These are phyloP conservation scores for Porphyrio hochstetteri DNA, from an alignment of 2,113 vertebrate species.

Conservation along the genomic window DNA sequence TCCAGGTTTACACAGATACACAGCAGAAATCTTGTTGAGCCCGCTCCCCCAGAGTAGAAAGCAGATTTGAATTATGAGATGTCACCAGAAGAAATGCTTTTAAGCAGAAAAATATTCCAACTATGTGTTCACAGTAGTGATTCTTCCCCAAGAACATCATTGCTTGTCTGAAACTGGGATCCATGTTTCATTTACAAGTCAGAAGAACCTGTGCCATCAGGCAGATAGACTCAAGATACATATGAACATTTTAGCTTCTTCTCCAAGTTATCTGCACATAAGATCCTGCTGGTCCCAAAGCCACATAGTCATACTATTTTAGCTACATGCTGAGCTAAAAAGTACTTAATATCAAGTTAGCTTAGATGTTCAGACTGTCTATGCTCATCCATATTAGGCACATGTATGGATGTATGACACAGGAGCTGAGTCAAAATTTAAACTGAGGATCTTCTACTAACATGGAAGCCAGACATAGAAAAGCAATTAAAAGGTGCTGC, in stretches of 20 bases:
- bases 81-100: not conserved
- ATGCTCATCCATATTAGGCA: not conserved
- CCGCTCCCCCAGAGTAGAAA: not conserved
- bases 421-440: not conserved
- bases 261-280: not conserved
- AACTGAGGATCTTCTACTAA: not conserved
- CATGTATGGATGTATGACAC: not conserved
- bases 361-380: not conserved
- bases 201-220: not conserved
- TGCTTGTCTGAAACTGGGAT: not conserved
- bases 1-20: not conserved
- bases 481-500: not conserved
- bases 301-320: not conserved
- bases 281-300: not conserved
- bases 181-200: accelerated
- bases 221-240: not conserved
- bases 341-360: not conserved
- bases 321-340: not conserved
- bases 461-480: not conserved
- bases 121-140: not conserved
- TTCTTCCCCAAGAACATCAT: not conserved
- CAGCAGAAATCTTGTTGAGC: not conserved
- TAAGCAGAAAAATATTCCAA: not conserved
- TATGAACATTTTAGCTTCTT: not conserved
- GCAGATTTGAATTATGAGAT: not conserved